These are phyloP conservation scores for Sarcoramphus papa DNA, from an alignment of 2,797 vertebrate species.

Conservation along the genomic window DNA sequence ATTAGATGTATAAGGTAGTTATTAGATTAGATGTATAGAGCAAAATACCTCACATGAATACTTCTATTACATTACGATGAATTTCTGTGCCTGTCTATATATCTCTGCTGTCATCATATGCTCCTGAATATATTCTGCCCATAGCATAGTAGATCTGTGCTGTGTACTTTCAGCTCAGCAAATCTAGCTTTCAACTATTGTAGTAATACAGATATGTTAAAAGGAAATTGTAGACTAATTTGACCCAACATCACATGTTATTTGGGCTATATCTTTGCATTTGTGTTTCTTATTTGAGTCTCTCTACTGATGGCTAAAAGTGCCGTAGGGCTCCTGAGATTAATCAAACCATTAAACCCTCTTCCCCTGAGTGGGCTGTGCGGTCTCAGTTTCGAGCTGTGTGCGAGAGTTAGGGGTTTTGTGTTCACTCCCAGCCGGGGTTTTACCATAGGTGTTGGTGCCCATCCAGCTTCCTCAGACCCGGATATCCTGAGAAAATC, in stretches of 20 bases:
- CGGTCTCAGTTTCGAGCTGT: not conserved
- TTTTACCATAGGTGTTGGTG: not conserved
- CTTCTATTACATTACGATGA: not conserved
- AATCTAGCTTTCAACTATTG: not conserved
- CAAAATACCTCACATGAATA: not conserved
- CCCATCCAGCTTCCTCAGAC: not conserved
- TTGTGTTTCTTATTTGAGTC: not conserved
- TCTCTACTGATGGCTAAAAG: not conserved
- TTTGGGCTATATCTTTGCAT: not conserved
- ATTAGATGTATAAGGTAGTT: not conserved
- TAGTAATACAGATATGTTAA: not conserved
- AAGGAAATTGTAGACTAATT: not conserved
- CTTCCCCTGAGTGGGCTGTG: no score
- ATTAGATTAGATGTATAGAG: not conserved
- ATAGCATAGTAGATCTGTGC: not conserved
- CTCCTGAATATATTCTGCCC: not conserved
- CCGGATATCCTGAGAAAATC: not conserved
- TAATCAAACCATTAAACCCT: not conserved
- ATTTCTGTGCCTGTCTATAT: not conserved
- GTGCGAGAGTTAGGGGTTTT: fast-evolving
- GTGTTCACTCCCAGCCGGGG: not conserved
- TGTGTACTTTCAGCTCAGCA: not conserved
- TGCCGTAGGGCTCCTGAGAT: not conserved
- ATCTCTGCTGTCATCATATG: not conserved
- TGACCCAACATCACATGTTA: not conserved